Evolutionary conservation across 2,797 vertebrate species (phyloP), one percentile per base, ranked within the genome.

Genomic region (Catharus ustulatus): DNA sequence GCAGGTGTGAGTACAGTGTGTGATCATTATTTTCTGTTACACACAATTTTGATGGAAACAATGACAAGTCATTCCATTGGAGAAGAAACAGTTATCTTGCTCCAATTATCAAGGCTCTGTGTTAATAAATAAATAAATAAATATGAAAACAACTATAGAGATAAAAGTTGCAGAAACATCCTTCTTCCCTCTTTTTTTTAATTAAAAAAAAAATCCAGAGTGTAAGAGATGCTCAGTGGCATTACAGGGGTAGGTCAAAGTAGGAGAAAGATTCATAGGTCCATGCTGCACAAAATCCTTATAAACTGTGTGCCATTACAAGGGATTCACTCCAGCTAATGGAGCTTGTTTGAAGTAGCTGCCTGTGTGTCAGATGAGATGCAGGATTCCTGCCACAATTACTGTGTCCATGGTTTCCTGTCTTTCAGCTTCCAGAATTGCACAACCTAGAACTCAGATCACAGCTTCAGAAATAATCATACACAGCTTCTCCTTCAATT

Each of bases 51-150:
- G 32, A 19, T 77, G 51, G 34, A 74, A 93, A 68, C 3, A 72
- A 24, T 15, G 5, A 42, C 9, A 38, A 21, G 17, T n/a, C 0
- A 0, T 62, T 54, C 52, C 3, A 3, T 0, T 62, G 36, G 9
- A 43, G 30, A 87, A 45, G 18, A 80, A 87, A 38, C 3, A 26
- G 16, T 2, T 7, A 22, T 46, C 23, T 57, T 77, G 42, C 10
- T 75, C 36, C n/a, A 55, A 15, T 42, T 52, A 57, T 26, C 18
- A 69, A 77, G 43, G 30, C 3, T 63, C 22, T 20, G 1, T 40
- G 36, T 29, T 17, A 6, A 55, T 36, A 74, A 49, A 30, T 34
- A 74, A 40, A 49, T 69, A 71, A 42, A 43, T 62, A 29, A 68
- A 59, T 62, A 58, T 45, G 13, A n/a, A 75, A 67, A 54, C 1